These are phyloP conservation scores for Mesoligia furuncula DNA, from an alignment of 2,888 invertebrate genomes.

Conservation along the genomic window DNA sequence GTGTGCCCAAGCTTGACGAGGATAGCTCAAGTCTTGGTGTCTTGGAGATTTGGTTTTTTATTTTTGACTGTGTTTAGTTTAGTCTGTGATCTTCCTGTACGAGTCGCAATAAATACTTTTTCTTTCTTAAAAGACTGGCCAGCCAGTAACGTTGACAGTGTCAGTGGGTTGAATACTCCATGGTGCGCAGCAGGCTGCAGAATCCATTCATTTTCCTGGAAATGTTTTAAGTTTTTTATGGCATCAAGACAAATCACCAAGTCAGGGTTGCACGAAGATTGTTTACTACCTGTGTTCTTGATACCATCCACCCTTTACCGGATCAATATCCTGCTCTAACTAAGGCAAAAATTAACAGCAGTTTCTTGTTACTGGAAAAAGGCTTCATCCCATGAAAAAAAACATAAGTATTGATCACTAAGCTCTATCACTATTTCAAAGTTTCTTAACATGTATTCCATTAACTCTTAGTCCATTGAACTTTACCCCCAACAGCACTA, in stretches of 20 bases:
- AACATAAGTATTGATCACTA: neutral
- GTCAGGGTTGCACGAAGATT: neutral
- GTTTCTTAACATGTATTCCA: neutral
- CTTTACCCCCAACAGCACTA: constrained; percentile 13
- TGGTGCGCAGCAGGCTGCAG: no score
- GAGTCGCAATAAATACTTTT: no score
- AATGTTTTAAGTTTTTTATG: neutral
- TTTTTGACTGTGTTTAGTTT: no score
- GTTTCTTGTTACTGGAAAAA: neutral
- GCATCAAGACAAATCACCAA: neutral
- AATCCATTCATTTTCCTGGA: neutral
- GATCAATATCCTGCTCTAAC: neutral
- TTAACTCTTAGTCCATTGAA: constrained; percentile 15
- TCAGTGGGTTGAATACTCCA: neutral
- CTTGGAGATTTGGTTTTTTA: neutral
- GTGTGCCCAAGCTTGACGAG: neutral
- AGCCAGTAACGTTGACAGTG: neutral
- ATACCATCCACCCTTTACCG: neutral
- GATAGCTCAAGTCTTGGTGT: neutral
- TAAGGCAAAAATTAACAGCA: neutral
- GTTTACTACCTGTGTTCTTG: neutral
- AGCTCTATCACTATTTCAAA: neutral
- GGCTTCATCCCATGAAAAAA: no score
- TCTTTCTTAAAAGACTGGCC: neutral
- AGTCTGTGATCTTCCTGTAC: no score